Percentiles rank a stretch among this genome's conserved stretches.
phyloP scores from a whole-genome alignment of 2,797 vertebrate genomes.

The Falco concolor region DNA sequence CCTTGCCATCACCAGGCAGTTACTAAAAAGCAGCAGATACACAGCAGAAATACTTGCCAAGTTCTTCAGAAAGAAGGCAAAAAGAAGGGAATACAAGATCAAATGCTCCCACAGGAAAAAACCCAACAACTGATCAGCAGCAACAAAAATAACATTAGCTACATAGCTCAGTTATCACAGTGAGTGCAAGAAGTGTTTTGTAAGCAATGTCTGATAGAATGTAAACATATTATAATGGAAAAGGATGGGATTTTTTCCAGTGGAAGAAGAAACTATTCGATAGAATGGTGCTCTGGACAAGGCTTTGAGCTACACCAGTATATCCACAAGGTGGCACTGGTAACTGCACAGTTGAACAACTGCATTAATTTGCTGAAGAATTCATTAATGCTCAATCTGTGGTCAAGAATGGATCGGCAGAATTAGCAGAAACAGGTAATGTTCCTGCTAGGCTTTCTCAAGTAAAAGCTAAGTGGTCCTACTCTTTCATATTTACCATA shows the following conservation, averaged over 20 bases:
- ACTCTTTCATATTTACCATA: not conserved
- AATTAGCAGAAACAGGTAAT: not conserved
- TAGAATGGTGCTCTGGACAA: not conserved
- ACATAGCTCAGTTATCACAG: not conserved
- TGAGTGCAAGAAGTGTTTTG: not conserved
- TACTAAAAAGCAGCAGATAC: not conserved
- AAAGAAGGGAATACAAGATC: not conserved
- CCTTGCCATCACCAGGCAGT: not conserved
- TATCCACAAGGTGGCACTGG: constrained; percentile 62
- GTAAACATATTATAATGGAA: not conserved
- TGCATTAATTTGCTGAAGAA: not conserved
- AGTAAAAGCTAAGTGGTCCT: not conserved
- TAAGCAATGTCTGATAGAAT: not conserved
- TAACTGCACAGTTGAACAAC: not conserved
- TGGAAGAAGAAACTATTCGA: not conserved
- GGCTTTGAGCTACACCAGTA: not conserved
- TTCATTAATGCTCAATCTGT: not conserved
- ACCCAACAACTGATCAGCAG: not conserved
- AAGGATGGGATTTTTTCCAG: not conserved
- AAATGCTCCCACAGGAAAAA: not conserved
- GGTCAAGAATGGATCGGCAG: not conserved
- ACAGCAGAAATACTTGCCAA: not conserved
- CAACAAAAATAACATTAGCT: not conserved
- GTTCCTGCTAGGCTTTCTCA: not conserved
- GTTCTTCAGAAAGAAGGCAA: not conserved